A percentile compares a stretch with the other conserved stretches of the same genome.
Conservation (phyloP, 2,797 vertebrate genomes). For the Chrysocyon brachyurus region DNA sequence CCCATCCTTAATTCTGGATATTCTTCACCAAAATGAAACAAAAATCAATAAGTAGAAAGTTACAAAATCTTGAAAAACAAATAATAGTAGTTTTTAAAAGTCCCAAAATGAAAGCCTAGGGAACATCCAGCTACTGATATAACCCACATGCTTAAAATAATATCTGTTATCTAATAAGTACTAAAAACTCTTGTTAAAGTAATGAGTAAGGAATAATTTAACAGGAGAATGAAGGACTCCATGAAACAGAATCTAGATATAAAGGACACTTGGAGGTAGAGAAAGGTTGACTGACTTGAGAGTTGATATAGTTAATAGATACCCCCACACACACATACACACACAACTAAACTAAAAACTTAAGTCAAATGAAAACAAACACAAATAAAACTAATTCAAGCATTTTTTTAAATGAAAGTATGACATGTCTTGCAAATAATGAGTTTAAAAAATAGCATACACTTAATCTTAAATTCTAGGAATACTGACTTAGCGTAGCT, state of each 20-base stretch:
- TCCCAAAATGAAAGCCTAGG: neutral
- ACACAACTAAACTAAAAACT: neutral
- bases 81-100: neutral
- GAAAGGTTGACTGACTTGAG: neutral
- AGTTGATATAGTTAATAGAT: neutral
- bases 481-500: neutral
- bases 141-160: neutral
- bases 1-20: neutral
- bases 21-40: slow-evolving; percentile 1
- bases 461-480: neutral
- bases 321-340: neutral
- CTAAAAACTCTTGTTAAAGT: neutral
- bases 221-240: neutral
- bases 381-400: neutral
- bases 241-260: neutral
- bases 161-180: neutral
- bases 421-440: neutral
- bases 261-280: neutral
- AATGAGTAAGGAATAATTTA: neutral
- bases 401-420: neutral
- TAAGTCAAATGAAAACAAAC: neutral
- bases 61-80: neutral
- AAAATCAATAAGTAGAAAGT: neutral
- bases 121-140: neutral
- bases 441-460: neutral